phyloP scores from a whole-genome alignment of 2,113 vertebrate genomes.

The Bufo bufo region DNA sequence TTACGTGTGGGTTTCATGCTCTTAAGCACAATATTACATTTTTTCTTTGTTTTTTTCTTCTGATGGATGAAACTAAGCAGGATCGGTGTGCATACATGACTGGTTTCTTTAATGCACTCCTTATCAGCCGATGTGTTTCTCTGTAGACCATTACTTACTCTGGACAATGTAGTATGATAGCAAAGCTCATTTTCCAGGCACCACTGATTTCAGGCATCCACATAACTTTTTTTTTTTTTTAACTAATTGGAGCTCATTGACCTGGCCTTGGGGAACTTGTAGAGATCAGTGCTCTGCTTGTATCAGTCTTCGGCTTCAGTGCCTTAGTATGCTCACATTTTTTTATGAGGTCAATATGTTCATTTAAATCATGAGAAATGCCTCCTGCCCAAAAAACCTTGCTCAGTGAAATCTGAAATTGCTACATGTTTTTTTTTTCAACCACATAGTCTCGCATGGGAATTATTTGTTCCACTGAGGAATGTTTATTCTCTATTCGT shows the following conservation, averaged over 20 bases:
- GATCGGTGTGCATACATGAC: background rate
- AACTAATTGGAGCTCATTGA: slow-evolving; percentile 33
- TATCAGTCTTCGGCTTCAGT: slow-evolving; percentile 1
- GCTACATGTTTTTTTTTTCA: slow-evolving; percentile 26
- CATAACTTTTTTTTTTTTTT: background rate
- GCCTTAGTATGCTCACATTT: background rate
- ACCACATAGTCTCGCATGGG: slow-evolving; percentile 10
- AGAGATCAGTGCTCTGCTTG: background rate
- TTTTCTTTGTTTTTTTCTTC: background rate
- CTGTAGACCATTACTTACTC: slow-evolving; percentile 9
- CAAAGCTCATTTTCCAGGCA: slow-evolving; percentile 5
- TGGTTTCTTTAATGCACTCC: slow-evolving; percentile 14
- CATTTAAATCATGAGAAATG: slow-evolving; percentile 30
- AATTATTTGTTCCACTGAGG: slow-evolving; percentile 26
- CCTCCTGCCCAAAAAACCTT: slow-evolving; percentile 20
- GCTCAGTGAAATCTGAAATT: slow-evolving; percentile 18
- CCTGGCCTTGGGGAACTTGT: slow-evolving; percentile 20
- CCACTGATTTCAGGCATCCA: background rate
- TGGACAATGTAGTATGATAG: background rate
- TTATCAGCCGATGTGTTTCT: slow-evolving; percentile 29
- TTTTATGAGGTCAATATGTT: slow-evolving; percentile 20
- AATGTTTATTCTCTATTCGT: slow-evolving; percentile 34
- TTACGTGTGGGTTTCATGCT: background rate
- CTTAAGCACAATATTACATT: no score
- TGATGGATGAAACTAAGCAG: slow-evolving; percentile 13